Evolutionary conservation across 2,888 invertebrate species (phyloP).

Genomic region (Tigriopus californicus): DNA sequence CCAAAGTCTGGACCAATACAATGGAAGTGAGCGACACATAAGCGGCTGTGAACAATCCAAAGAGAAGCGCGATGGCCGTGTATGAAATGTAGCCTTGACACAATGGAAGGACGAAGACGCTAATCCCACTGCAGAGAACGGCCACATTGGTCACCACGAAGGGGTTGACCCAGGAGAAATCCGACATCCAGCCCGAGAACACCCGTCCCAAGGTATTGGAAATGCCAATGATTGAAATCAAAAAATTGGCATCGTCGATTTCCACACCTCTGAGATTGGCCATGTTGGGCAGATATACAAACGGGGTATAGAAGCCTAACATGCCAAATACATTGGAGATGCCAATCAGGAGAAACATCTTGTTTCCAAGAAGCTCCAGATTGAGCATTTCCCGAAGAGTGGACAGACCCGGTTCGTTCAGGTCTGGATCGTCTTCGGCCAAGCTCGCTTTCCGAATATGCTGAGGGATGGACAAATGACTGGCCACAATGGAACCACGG

Average conservation of each 20-base stretch:
- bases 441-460: background rate
- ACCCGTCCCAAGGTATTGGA: constrained; percentile 87
- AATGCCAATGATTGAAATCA: constrained; percentile 67
- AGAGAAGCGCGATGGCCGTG: constrained; percentile 61
- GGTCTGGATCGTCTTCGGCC: background rate
- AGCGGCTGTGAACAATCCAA: constrained; percentile 87
- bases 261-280: constrained; percentile 43
- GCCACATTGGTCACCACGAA: constrained; percentile 81
- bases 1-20: constrained; percentile 85
- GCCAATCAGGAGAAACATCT: constrained; percentile 75
- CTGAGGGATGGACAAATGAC: constrained; percentile 5
- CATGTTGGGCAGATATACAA: constrained; percentile 75
- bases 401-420: background rate
- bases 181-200: constrained; percentile 65
- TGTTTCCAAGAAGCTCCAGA: constrained; percentile 63
- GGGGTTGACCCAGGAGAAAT: constrained; percentile 45
- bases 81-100: constrained; percentile 55
- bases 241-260: constrained; percentile 46
- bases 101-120: constrained; percentile 63
- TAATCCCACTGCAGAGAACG: constrained; percentile 67
- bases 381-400: constrained; percentile 69
- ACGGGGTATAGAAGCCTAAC: constrained; percentile 92
- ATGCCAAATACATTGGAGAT: constrained; percentile 90
- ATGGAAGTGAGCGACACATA: constrained; percentile 95
- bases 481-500: constrained; percentile 9